A percentile compares a stretch with the other conserved stretches of the same genome.
These are phyloP conservation scores for Tor tambroides DNA, from an alignment of 2,113 vertebrate species.

Conservation along the genomic window DNA sequence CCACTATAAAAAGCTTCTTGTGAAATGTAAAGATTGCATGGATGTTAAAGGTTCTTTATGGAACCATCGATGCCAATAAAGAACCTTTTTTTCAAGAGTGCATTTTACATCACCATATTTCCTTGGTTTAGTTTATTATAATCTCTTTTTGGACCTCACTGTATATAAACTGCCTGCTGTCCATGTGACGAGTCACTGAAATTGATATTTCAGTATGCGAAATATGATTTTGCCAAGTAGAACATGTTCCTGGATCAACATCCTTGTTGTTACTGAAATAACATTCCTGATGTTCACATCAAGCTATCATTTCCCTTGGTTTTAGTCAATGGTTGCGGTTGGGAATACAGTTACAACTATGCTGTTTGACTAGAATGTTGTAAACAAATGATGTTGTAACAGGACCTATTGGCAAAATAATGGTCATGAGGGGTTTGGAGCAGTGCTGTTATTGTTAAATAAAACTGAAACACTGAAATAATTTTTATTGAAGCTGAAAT, in stretches of 20 bases:
- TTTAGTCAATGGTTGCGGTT: neutral
- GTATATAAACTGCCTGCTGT: neutral
- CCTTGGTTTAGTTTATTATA: neutral
- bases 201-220: neutral
- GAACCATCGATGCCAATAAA: no score
- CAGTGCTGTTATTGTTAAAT: neutral
- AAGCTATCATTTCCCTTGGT: neutral
- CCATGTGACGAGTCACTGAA: neutral
- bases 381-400: neutral
- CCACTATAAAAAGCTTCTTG: neutral
- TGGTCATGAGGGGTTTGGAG: neutral
- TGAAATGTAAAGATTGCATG: neutral
- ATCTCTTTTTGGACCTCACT: neutral
- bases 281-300: neutral
- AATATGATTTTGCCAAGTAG: neutral
- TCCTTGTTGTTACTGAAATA: neutral
- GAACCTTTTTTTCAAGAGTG: no score
- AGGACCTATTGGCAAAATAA: neutral
- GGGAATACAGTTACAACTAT: neutral
- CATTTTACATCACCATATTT: neutral
- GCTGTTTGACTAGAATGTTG: neutral
- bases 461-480: neutral
- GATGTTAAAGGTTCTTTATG: neutral
- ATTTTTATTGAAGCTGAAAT: no score
- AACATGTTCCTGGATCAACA: neutral